Evolutionary conservation across 1,140 invertebrate species (phyloP).

Genomic region (Marisa cornuarietis): DNA sequence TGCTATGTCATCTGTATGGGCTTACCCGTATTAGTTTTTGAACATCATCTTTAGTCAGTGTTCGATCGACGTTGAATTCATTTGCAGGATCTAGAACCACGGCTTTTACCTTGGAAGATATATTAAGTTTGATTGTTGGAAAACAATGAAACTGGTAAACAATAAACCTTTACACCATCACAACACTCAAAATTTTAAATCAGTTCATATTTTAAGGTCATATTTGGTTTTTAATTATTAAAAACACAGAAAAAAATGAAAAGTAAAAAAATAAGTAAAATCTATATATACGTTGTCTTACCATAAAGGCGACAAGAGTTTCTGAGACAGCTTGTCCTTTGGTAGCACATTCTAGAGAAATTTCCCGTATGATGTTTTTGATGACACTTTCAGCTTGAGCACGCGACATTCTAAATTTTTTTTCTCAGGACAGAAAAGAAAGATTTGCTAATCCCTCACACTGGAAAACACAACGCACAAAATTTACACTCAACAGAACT

Average conservation of each 20-base stretch:
- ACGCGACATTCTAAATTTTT: constrained; percentile 53
- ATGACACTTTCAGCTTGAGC: constrained; percentile 67
- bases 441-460: no score
- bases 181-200: not conserved
- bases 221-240: not conserved
- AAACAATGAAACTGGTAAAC: constrained; percentile 8
- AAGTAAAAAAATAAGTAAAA: no score
- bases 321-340: constrained; percentile 67
- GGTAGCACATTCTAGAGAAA: constrained; percentile 66
- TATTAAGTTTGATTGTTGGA: not conserved
- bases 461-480: no score
- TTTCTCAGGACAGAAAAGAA: not conserved
- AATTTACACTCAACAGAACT: no score
- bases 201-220: not conserved
- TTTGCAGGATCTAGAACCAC: constrained; percentile 66
- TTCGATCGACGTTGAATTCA: constrained; percentile 66
- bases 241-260: no score
- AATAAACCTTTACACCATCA: not conserved
- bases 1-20: not conserved
- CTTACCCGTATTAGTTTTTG: constrained; percentile 65
- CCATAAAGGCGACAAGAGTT: constrained; percentile 67
- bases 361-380: constrained; percentile 67
- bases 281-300: no score
- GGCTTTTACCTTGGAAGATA: constrained; percentile 63
- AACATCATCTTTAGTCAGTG: constrained; percentile 67